Percentiles rank a stretch among this genome's conserved stretches.
Evolutionary conservation across 2,797 vertebrate species (phyloP).

Genomic region (Oophaga sylvatica): DNA sequence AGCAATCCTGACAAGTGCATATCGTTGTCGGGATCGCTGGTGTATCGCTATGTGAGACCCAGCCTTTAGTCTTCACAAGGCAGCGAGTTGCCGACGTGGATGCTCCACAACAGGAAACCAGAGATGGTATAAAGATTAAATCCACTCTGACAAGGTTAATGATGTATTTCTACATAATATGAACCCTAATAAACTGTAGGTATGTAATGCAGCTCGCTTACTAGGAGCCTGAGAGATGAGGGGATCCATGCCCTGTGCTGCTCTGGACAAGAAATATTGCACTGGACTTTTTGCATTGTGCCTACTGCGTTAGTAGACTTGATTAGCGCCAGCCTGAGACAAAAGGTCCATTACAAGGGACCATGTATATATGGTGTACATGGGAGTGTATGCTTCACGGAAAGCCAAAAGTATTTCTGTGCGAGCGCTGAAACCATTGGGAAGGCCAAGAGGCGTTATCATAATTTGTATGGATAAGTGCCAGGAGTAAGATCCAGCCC

Average conservation of each 20-base stretch:
- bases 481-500: conserved; percentile 13
- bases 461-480: conserved; percentile 27
- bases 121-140: neutral
- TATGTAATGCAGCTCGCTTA: neutral
- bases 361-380: neutral
- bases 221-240: neutral
- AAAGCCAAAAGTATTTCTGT: neutral
- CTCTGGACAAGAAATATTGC: conserved; percentile 9
- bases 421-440: conserved; percentile 28
- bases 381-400: neutral
- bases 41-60: no score
- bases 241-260: neutral
- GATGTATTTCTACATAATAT: neutral
- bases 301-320: neutral
- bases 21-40: no score
- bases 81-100: neutral
- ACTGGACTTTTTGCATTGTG: neutral
- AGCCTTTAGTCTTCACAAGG: neutral
- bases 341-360: conserved; percentile 2
- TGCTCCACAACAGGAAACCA: neutral
- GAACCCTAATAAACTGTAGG: neutral
- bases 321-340: conserved; percentile 25
- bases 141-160: neutral
- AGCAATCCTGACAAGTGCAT: no score
- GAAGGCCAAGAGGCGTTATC: conserved; percentile 36